Evolutionary conservation across 2,888 invertebrate genomes (phyloP), one percentile per base, ranked within the genome.

Genomic region (Thecophora atra): DNA sequence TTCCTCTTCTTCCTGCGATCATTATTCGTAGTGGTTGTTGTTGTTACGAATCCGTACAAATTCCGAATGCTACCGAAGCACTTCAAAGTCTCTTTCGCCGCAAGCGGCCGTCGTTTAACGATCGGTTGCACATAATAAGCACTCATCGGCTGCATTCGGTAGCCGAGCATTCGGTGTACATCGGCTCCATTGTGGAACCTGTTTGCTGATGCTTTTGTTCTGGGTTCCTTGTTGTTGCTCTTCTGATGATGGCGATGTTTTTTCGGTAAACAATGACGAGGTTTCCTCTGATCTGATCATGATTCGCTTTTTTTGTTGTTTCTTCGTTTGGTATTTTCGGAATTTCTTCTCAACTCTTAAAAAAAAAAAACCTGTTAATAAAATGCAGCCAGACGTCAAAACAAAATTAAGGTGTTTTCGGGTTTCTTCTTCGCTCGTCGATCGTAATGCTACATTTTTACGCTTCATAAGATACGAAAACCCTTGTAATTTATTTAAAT

Each of bases 261-360:
- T 51, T 30, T 11, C 54, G 15, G 51, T 51, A 63, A 70, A 70
- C 70, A 70, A 70, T 62, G 63, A 52, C 52, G 62, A 52, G 26
- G 13, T 30, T 70, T 52, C n/a, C 63, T 52, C 7, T 51, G 15
- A 17, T 24, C 8, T 47, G 15, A 11, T 47, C 47, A 5, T 5
- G 5, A 5, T 3, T n/a, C 1, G 5, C 17, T 26, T 24, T 24
- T 28, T 28, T 13, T 60, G 58, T 60, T n/a, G 13, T 17, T 28
- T 24, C 26, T 11, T 44, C 13, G 44, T 63, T 13, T n/a, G 30
- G 37, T 62, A 13, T 62, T 15, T 4, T 28, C 1, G n/a, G n/a
- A n/a, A n/a, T n/a, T 62, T 30, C 62, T 62, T 37, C 42, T 11
- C 1, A 63, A 63, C 19, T 63, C 26, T 56, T 56, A 15, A n/a